A percentile compares a stretch with the other conserved stretches of the same genome.
Conservation (phyloP, 2,797 vertebrate species). For the Furcifer pardalis region DNA sequence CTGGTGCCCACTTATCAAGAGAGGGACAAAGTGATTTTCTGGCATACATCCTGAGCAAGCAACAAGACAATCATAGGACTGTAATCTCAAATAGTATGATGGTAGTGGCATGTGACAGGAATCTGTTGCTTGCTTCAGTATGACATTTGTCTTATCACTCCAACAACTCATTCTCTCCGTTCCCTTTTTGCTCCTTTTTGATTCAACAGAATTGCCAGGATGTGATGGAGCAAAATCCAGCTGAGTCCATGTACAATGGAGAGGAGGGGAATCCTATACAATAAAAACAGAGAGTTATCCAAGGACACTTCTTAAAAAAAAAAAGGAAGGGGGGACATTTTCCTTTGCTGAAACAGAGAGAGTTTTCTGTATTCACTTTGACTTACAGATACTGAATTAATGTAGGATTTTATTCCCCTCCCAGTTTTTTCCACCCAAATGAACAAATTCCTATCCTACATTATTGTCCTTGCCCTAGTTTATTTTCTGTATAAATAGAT, state of each 20-base stretch:
- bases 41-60: not conserved
- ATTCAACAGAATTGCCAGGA: not conserved
- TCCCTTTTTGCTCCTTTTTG: too few relatives aligned
- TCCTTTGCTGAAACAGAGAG: constrained; percentile 14
- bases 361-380: constrained; percentile 41
- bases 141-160: not conserved
- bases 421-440: constrained; percentile 45
- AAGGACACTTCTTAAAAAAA: constrained; percentile 33
- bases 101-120: too few relatives aligned
- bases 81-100: not conserved
- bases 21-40: not conserved
- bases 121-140: too few relatives aligned
- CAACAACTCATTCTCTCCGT: not conserved
- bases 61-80: not conserved
- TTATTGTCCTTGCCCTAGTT: constrained; percentile 27
- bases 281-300: constrained; percentile 28
- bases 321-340: constrained; percentile 30
- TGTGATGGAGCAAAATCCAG: not conserved
- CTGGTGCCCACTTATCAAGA: not conserved
- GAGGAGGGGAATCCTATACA: too few relatives aligned
- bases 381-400: constrained; percentile 44
- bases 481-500: constrained; percentile 40
- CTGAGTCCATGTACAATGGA: not conserved
- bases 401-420: constrained; percentile 27
- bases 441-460: constrained; percentile 52